Evolutionary conservation across 2,113 vertebrate genomes (phyloP).

Genomic region (Ramphastos sulfuratus): DNA sequence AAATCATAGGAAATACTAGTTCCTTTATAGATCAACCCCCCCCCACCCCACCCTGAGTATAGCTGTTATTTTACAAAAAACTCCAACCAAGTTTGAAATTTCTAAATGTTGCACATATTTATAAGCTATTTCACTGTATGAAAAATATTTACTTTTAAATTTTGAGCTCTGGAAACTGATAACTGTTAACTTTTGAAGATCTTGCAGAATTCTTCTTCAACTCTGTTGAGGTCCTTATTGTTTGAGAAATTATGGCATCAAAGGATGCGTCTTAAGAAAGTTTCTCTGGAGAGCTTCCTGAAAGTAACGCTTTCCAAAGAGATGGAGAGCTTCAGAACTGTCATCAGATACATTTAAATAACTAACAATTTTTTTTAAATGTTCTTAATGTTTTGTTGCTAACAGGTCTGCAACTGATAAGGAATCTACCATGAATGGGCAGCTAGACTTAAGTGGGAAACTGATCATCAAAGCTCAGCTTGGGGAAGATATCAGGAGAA

Average conservation of each 20-base stretch:
- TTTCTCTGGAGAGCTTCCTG: background rate
- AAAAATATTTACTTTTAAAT: background rate
- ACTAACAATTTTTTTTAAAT: background rate
- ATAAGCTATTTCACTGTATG: background rate
- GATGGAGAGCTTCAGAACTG: background rate
- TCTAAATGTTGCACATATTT: background rate
- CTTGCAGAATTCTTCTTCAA: background rate
- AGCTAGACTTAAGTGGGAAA: constrained; percentile 97
- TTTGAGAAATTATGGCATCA: background rate
- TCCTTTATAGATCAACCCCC: background rate
- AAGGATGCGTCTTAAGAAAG: background rate
- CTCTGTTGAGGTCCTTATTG: background rate
- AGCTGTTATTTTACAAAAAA: background rate
- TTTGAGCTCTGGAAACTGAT: background rate
- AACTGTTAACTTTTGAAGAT: background rate
- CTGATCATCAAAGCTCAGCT: constrained; percentile 99
- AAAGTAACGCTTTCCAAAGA: background rate
- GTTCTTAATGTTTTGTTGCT: constrained; percentile 12
- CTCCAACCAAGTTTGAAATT: background rate
- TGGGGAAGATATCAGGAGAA: constrained; percentile 96
- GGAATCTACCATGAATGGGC: constrained; percentile 92
- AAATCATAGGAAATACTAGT: background rate
- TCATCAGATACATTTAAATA: background rate
- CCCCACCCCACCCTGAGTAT: no score
- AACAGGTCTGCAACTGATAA: constrained; percentile 67